Base-by-base conservation (phyloP, 2,888 invertebrate species). In the Mechanitis messenoides region DNA sequence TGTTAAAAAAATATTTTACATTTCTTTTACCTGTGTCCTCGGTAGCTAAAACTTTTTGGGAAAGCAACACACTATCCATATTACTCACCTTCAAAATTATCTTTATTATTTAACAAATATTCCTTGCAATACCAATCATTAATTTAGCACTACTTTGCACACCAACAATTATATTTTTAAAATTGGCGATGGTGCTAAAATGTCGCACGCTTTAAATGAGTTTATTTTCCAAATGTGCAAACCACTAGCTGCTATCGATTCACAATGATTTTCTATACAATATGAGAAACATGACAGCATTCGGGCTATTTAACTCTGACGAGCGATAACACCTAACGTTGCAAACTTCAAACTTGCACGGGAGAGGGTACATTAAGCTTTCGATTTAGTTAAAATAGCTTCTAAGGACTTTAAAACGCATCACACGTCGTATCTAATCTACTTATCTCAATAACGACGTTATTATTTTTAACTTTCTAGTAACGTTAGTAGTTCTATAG, bases 1-100 rank as follows among this genome's bases (percentile, higher is more conserved):
- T 62, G 67, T 71, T 61, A 58, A 60, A 59, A 64, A 55, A 62
- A 33, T 61, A 59, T 31, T 33, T 63, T 68, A 62, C 46, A 28
- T 35, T 47, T 63, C 63, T 56, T 46, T 69, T 69, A 70, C 71
- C 70, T 71, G 54, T 7, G 2, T 69, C 71, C 70, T 66, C 42
- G 64, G 56, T 33, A 55, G 68, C 68, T 68, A 31, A 55, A 57
- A 60, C 50, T 55, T 50, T 53, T 46, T 47, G 42, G 7, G 55
- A 56, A 33, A 45, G 45, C 11, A 59, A 28, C 33, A 45, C 11
- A 11, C 20, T 2, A 35, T 6, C 50, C 28, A 9, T n/a, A 31
- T 31, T 50, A 50, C 50, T 28, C 11, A 50, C 50, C 50, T 50
- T 50, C 1, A 9, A 31, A 31, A 50, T 50, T 3, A 9, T 50